Evolutionary conservation across 1,140 invertebrate genomes (phyloP).

Genomic region (Pogonomyrmex barbatus): DNA sequence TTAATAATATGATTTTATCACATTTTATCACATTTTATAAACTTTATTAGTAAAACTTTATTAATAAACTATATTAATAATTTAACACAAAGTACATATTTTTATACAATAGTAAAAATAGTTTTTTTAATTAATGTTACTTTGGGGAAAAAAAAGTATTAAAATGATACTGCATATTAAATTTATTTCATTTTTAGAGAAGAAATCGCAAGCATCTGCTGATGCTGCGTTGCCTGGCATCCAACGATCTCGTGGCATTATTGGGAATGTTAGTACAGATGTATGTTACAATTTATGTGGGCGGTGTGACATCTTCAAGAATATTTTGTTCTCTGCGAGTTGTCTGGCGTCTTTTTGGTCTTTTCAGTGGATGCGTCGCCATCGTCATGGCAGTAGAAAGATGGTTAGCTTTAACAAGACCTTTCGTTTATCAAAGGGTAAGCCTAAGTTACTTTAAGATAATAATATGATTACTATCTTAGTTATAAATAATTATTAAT

Average conservation of each 20-base stretch:
- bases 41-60: neutral
- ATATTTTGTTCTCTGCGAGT: constrained; percentile 90
- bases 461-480: neutral
- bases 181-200: constrained; percentile 85
- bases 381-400: constrained; percentile 95
- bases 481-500: neutral
- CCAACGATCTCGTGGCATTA: constrained; percentile 92
- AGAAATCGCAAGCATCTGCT: constrained; percentile 93
- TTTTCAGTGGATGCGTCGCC: constrained; percentile 94
- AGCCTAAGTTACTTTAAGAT: constrained; percentile 68
- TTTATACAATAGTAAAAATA: neutral
- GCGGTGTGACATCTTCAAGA: constrained; percentile 77
- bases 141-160: neutral
- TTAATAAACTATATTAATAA: constrained; percentile 1
- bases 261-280: constrained; percentile 90
- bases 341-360: constrained; percentile 92
- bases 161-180: neutral
- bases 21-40: too few species aligned
- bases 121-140: neutral
- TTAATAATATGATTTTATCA: too few species aligned
- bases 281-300: constrained; percentile 87
- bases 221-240: constrained; percentile 92
- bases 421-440: constrained; percentile 96
- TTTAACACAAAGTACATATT: neutral
- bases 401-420: constrained; percentile 93